Evolutionary conservation across 92 coral and sea anemone genomes (phyloP).

Genomic region (Pocillopora meandrina): DNA sequence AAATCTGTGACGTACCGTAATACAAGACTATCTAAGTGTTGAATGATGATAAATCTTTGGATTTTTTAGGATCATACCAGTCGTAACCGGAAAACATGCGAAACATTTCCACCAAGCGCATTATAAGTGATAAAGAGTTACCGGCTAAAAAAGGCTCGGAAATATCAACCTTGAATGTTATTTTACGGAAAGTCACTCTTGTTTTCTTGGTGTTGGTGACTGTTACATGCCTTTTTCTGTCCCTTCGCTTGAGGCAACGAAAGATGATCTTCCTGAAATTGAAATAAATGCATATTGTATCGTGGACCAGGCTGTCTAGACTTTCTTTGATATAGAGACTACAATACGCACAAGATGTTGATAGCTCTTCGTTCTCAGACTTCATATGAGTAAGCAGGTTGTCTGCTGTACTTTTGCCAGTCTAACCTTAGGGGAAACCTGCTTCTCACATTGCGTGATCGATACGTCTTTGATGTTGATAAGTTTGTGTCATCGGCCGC

Average conservation of each 20-base stretch:
- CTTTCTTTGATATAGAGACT: neutral
- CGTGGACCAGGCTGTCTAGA: neutral
- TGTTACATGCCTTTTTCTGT: neutral
- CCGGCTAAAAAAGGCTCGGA: neutral
- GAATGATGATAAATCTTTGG: constrained; percentile 13
- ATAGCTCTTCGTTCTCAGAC: neutral
- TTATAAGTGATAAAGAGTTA: neutral
- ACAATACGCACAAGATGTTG: neutral
- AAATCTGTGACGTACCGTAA: constrained; percentile 36
- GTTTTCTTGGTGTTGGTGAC: neutral
- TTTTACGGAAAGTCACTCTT: neutral
- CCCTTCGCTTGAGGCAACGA: neutral
- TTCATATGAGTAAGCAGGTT: neutral
- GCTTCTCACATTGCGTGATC: neutral
- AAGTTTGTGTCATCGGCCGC: neutral
- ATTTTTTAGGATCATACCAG: constrained; percentile 3
- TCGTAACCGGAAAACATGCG: constrained; percentile 15
- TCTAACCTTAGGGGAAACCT: no score
- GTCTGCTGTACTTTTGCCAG: neutral
- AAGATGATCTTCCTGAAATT: neutral
- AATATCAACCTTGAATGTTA: neutral
- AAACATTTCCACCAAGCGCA: constrained; percentile 5
- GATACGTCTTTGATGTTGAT: neutral
- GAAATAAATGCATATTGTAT: neutral
- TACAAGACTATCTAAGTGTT: constrained; percentile 1